Conservation (phyloP, 2,113 vertebrate genomes). For the Gambusia affinis region DNA sequence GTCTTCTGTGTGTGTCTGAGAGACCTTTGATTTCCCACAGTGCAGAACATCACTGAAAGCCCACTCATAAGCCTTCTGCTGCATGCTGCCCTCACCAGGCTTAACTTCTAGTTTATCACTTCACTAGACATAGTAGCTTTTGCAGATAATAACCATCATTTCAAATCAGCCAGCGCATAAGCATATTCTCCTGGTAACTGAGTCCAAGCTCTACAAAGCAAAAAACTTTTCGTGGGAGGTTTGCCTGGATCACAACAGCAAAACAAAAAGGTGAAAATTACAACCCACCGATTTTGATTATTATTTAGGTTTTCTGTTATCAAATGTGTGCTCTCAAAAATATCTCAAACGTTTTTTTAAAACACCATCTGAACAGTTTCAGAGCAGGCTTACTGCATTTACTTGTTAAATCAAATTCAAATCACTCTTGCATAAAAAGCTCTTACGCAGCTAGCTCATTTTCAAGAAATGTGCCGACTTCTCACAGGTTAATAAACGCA, state of each 20-base stretch:
- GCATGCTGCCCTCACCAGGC: constrained; percentile 18
- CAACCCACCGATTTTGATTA: no score
- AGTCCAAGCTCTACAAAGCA: background rate
- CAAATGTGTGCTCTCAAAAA: background rate
- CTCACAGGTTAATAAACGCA: constrained; percentile 27
- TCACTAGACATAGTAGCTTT: constrained; percentile 1
- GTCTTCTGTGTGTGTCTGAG: constrained; percentile 4
- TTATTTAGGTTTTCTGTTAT: background rate
- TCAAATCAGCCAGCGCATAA: constrained; percentile 16
- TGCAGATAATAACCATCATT: background rate
- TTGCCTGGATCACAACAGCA: no score
- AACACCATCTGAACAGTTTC: background rate
- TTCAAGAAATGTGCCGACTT: constrained; percentile 13
- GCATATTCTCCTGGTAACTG: background rate
- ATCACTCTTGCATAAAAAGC: constrained; percentile 13
- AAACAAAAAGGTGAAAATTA: no score
- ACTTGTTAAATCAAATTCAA: constrained; percentile 1
- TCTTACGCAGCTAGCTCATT: background rate
- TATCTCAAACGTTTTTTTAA: background rate
- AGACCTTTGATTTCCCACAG: constrained; percentile 63
- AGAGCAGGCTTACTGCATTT: background rate
- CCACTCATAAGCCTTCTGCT: constrained; percentile 18
- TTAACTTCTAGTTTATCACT: constrained; percentile 24
- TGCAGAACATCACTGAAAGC: constrained; percentile 50
- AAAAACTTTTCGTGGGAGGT: background rate